Percentiles rank a stretch among this genome's conserved stretches.
Conservation (phyloP, 1,140 invertebrate genomes). For the Diorhabda elongata region DNA sequence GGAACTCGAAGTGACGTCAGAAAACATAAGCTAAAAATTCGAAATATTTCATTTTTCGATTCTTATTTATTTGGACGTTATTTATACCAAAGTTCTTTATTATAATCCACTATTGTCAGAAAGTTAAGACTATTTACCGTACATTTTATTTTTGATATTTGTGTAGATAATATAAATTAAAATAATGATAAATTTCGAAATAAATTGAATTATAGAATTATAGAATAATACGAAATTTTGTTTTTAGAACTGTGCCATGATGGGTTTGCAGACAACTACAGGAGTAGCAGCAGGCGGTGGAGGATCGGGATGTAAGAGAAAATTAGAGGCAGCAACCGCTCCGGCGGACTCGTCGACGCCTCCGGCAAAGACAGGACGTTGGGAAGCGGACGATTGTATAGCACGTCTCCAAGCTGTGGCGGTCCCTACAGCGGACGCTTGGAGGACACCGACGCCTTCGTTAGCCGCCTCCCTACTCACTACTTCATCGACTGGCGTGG, state of each 20-base stretch:
- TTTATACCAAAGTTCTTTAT: neutral
- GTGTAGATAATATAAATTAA: neutral
- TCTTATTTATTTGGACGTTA: no score
- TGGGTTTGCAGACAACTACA: constrained; percentile 71
- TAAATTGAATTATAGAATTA: no score
- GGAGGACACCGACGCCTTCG: constrained; percentile 49
- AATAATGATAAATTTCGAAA: no score
- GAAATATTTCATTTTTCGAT: no score
- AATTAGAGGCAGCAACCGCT: constrained; percentile 46
- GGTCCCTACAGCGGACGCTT: constrained; percentile 49
- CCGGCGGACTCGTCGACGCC: constrained; percentile 42
- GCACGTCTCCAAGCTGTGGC: constrained; percentile 53
- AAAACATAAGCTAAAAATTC: no score
- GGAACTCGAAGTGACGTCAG: no score
- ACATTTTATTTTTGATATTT: neutral
- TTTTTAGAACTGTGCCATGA: constrained; percentile 69
- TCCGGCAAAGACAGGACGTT: constrained; percentile 51
- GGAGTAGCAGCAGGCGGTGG: constrained; percentile 55
- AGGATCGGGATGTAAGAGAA: constrained; percentile 60
- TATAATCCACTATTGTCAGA: no score
- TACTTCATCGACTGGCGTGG: neutral
- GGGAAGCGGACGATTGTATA: constrained; percentile 53
- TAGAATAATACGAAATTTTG: constrained; percentile 8
- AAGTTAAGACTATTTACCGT: neutral
- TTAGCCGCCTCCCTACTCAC: constrained; percentile 51